Percentiles rank a stretch among this genome's conserved stretches.
These are phyloP conservation scores for Clivina fossor DNA, from an alignment of 2,888 invertebrate genomes.

Conservation along the genomic window DNA sequence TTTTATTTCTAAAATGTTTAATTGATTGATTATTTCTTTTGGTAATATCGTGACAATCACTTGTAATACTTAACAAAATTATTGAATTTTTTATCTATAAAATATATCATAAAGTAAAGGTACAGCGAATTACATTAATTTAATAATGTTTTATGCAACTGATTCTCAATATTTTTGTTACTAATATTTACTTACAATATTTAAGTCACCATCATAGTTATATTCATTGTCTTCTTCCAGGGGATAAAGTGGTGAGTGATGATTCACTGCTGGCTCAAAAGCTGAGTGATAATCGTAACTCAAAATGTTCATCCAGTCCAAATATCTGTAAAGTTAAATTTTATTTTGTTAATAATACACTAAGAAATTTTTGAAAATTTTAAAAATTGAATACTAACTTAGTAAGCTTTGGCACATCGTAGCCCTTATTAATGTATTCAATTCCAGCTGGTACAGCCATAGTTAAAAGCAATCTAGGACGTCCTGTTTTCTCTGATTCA, in stretches of 20 bases:
- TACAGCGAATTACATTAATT: too few species aligned
- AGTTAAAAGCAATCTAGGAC: slow-evolving; percentile 76
- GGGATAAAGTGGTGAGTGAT: slow-evolving; percentile 84
- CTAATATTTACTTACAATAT: slow-evolving; percentile 89
- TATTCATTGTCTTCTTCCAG: slow-evolving; percentile 83
- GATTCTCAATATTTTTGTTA: too few species aligned
- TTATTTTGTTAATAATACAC: neutral
- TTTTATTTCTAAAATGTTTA: too few species aligned
- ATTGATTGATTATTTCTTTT: too few species aligned
- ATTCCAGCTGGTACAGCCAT: slow-evolving; percentile 95
- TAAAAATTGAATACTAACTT: slow-evolving; percentile 58
- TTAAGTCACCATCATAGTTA: slow-evolving; percentile 83
- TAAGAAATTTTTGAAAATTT: neutral
- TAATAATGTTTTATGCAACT: too few species aligned
- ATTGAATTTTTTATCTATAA: too few species aligned
- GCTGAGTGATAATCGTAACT: slow-evolving; percentile 93
- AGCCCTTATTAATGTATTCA: slow-evolving; percentile 91
- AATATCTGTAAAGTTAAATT: slow-evolving; percentile 59
- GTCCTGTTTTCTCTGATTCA: slow-evolving; percentile 81
- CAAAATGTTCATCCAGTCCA: slow-evolving; percentile 90
- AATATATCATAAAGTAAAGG: too few species aligned
- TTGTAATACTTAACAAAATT: too few species aligned
- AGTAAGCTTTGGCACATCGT: slow-evolving; percentile 84
- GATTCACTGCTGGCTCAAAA: slow-evolving; percentile 87
- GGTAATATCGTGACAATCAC: too few species aligned